A percentile compares a stretch with the other conserved stretches of the same genome.
Evolutionary conservation across 2,113 vertebrate species (phyloP).

Genomic region (Tragelaphus buxtoni): DNA sequence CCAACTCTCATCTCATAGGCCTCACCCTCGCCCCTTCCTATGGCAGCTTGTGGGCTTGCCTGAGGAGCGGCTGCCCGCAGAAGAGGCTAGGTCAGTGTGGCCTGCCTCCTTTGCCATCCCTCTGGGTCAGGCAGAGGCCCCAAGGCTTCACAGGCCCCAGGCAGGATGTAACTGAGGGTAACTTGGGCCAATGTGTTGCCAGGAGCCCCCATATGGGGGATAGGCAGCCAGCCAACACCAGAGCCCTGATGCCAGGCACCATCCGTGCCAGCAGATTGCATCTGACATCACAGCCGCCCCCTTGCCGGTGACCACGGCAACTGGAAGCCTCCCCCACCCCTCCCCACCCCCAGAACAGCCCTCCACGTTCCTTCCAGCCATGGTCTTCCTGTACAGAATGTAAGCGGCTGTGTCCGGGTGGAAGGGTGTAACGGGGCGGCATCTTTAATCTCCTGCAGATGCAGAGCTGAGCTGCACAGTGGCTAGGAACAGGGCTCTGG

Average conservation of each 20-base stretch:
- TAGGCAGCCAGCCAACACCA: constrained; percentile 39
- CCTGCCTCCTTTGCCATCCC: neutral
- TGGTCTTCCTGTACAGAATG: neutral
- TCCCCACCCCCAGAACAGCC: constrained; percentile 48
- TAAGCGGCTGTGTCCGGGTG: neutral
- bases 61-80: neutral
- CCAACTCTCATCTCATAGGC: neutral
- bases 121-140: neutral
- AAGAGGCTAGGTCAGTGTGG: neutral
- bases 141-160: neutral
- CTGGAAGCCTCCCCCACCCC: constrained; percentile 40
- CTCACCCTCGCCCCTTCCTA: neutral
- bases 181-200: neutral
- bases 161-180: neutral
- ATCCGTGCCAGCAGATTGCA: constrained; percentile 43
- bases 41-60: neutral
- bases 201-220: constrained; percentile 16
- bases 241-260: constrained; percentile 46
- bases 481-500: neutral
- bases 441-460: neutral
- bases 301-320: constrained; percentile 66
- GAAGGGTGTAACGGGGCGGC: neutral
- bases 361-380: neutral
- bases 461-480: neutral
- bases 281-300: constrained; percentile 65